Evolutionary conservation across 64 coral and sea anemone species (phyloP).

Genomic region (Cladopsammia gracilis): DNA sequence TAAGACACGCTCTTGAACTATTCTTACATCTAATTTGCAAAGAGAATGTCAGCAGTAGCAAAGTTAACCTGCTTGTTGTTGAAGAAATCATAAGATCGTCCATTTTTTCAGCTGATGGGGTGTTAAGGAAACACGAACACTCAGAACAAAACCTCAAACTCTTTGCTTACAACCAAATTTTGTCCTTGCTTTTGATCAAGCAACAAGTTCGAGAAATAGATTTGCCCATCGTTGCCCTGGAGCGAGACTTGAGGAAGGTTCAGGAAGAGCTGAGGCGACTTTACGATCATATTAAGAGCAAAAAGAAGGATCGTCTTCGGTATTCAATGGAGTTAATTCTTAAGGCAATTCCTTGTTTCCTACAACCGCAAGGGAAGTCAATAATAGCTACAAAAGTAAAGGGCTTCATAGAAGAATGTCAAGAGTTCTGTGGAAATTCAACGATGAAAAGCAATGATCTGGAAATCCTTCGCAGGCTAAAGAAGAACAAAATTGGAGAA

Average conservation of each 20-base stretch:
- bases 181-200: neutral
- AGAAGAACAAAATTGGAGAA: neutral
- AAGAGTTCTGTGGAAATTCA: neutral
- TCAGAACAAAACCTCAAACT: neutral
- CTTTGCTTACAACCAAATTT: constrained; percentile 2
- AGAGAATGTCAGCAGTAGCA: neutral
- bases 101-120: neutral
- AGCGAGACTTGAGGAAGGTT: neutral
- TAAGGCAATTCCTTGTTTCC: neutral
- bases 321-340: constrained; percentile 20
- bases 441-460: neutral
- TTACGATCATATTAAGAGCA: neutral
- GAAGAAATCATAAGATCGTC: constrained; percentile 15
- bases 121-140: neutral
- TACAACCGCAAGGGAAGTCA: neutral
- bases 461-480: neutral
- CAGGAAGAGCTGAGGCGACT: neutral
- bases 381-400: neutral
- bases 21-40: constrained; percentile 12
- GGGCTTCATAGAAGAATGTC: neutral
- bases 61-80: neutral
- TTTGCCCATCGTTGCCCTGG: neutral
- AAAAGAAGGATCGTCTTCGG: constrained; percentile 27
- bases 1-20: neutral
- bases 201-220: neutral